Evolutionary conservation across 2,888 invertebrate species (phyloP).

Genomic region (Dicyrtomina minuta): DNA sequence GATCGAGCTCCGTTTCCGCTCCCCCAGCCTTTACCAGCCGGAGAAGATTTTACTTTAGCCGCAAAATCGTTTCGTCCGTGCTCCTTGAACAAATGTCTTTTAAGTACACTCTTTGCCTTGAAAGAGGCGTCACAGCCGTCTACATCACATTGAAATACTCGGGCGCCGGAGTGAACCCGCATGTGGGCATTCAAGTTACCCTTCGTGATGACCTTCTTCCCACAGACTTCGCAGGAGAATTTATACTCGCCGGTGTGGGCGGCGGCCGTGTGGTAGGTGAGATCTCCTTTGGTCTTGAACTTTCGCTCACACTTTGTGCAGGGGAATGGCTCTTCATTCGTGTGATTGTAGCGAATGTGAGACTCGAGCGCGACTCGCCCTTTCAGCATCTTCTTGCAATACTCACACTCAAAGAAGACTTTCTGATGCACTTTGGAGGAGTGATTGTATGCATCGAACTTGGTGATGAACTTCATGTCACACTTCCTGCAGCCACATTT

Average conservation of each 20-base stretch:
- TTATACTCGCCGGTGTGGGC: slow-evolving; percentile 14
- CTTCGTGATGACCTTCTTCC: slow-evolving; percentile 8
- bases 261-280: not conserved
- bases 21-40: no score
- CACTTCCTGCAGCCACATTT: slow-evolving; percentile 1
- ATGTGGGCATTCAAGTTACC: slow-evolving; percentile 19
- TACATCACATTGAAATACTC: no score
- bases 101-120: no score
- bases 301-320: not conserved
- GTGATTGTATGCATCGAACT: slow-evolving; percentile 5
- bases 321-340: slow-evolving; percentile 6
- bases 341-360: slow-evolving; percentile 15
- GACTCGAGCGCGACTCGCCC: not conserved
- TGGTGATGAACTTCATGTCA: not conserved
- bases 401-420: not conserved
- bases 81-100: no score
- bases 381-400: not conserved
- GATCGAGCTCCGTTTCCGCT: no score
- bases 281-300: slow-evolving; percentile 12
- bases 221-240: slow-evolving; percentile 9
- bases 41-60: no score
- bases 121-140: no score
- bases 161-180: not conserved
- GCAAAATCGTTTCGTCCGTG: no score
- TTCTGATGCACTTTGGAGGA: not conserved